Evolutionary conservation across 2,888 invertebrate species (phyloP), one percentile per base, ranked within the genome.

Genomic region (Ophraella communa): DNA sequence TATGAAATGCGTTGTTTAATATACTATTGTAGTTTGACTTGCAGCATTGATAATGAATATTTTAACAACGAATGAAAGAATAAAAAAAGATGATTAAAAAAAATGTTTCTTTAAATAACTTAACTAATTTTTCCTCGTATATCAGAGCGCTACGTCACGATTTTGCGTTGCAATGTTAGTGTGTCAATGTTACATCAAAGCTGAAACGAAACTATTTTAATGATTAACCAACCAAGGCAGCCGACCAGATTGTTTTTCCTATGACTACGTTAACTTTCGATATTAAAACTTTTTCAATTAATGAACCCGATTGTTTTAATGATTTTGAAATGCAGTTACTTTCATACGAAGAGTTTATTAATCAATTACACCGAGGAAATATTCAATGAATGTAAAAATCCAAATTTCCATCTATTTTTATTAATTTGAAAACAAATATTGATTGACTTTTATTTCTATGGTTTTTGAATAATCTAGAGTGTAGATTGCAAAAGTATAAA

Each of bases 181-280:
- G 70, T 73, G 75, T 71, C 75, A 75, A 75, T 75, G 75, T 71
- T 73, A 72, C 62, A 64, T 66, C 70, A 69, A 69, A 68, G 69
- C 67, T 62, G 59, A 68, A 65, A 60, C 55, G 65, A 62, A 65
- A 64, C 62, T 60, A 64, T 57, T 69, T 64, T 59, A 66, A 63
- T 60, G 52, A 57, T 52, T 64, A 62, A 55, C 62, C 51, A 62
- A 44, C 52, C 64, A 58, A 57, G 53, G 64, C 55, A 62, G 58
- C 55, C 39, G 49, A 27, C 52, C 14, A 33, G 23, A 23, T 59
- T 27, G 23, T 17, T 39, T 39, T 39, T 39, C 35, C 17, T 39
- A 39, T 14, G 35, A 35, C n/a, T 35, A 35, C 35, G 14, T 35
- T 3, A n/a, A 39, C 35, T 39, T 39, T 39, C 17, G 5, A n/a